Evolutionary conservation across 2,888 invertebrate genomes (phyloP), one percentile per base, ranked within the genome.

Genomic region (Macaria liturata): DNA sequence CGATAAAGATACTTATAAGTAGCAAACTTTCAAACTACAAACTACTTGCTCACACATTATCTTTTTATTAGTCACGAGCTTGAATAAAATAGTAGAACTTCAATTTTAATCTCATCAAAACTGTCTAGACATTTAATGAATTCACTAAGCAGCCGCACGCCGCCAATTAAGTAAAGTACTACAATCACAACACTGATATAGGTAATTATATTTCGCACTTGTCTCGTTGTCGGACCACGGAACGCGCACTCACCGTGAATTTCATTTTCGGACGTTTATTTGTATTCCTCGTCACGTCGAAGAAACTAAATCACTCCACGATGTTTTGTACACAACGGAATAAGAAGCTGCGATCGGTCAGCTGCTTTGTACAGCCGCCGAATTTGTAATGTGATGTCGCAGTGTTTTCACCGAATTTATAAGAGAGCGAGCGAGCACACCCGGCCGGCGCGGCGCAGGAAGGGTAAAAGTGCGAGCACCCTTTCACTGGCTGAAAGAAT

Each of bases 401-500:
- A 70, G 81, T 74, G 80, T 85, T 86, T 88, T 86, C 91, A 86
- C 87, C 86, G 85, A 91, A 92, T 92, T 91, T 92, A 92, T 92
- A 92, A 89, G 88, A 81, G 80, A 81, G 82, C 76, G 83, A 76
- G 75, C 75, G 71, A 75, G 77, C 74, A 76, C 82, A 81, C 83
- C 84, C 81, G 85, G 81, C 79, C 67, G 65, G 66, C 69, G 69
- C 70, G 67, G 71, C 83, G 83, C 20, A 20, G 20, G 83, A 83
- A 87, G 89, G 89, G 91, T 88, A 89, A 87, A 86, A 88, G 88
- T 88, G 76, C 83, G 82, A 85, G 87, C 80, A 91, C 91, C 91
- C 91, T 91, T 91, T 91, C 91, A 91, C 91, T 89, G 76, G 72
- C 89, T 88, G 86, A 89, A 90, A 89, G 87, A 91, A 89, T 89